Percentiles rank a stretch among this genome's conserved stretches.
These are phyloP conservation scores for Myripristis murdjan DNA, from an alignment of 2,797 vertebrate species.

Conservation along the genomic window DNA sequence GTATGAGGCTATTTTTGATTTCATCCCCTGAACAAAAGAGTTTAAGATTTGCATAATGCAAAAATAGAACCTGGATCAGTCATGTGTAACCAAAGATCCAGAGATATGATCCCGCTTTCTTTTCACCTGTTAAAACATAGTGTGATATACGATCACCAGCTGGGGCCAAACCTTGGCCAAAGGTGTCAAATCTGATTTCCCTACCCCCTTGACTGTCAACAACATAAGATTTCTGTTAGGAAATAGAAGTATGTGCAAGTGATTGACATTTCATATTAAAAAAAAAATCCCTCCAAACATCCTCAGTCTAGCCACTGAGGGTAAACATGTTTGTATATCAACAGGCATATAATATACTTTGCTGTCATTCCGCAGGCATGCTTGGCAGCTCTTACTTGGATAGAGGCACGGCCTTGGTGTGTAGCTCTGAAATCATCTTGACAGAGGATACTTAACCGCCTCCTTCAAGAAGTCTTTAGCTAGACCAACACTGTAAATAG, in stretches of 20 bases:
- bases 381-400: constrained; percentile 20
- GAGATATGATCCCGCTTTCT: constrained; percentile 71
- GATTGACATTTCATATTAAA: constrained; percentile 30
- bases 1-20: constrained; percentile 77
- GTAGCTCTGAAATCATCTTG: constrained; percentile 5
- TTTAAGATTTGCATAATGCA: constrained; percentile 77
- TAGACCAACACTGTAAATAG: neutral
- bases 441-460: constrained; percentile 7
- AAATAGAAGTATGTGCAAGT: constrained; percentile 19
- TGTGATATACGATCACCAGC: constrained; percentile 65
- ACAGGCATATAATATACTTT: constrained; percentile 42
- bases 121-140: constrained; percentile 80
- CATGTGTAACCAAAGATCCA: constrained; percentile 70
- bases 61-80: constrained; percentile 78
- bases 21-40: constrained; percentile 70
- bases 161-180: constrained; percentile 49
- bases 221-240: constrained; percentile 43
- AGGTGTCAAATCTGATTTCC: constrained; percentile 67
- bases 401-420: constrained; percentile 17
- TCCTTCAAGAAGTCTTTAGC: neutral
- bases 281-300: constrained; percentile 38
- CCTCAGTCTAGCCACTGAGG: constrained; percentile 41
- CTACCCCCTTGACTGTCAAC: constrained; percentile 56
- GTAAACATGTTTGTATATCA: constrained; percentile 69
- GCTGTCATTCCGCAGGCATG: constrained; percentile 44